These are phyloP conservation scores for Brotula barbata DNA, from an alignment of 2,797 vertebrate genomes.

Conservation along the genomic window DNA sequence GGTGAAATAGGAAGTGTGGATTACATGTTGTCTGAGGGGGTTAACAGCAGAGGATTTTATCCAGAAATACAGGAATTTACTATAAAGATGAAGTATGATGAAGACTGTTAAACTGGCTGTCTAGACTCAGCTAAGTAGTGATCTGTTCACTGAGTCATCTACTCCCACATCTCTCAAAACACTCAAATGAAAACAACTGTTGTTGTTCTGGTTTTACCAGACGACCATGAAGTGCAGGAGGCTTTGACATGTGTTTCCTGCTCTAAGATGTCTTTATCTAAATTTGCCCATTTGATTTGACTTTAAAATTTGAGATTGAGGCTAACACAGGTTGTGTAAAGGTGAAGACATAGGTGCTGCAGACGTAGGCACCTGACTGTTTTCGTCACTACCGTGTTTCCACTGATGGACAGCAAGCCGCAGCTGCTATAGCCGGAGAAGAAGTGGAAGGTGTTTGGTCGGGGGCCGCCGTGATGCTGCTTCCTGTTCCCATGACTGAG, in stretches of 20 bases:
- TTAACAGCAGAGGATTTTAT: slow-evolving; percentile 29
- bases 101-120: too few species aligned
- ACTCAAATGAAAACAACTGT: slow-evolving; percentile 8
- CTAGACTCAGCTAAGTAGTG: too few species aligned
- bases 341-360: slow-evolving; percentile 15
- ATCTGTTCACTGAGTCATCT: slow-evolving; percentile 3
- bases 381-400: slow-evolving; percentile 49
- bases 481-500: slow-evolving; percentile 85
- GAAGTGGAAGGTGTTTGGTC: slow-evolving; percentile 70
- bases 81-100: slow-evolving; percentile 20
- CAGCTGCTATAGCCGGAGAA: slow-evolving; percentile 10
- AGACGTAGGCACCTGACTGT: neutral
- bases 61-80: slow-evolving; percentile 41
- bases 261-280: too few species aligned
- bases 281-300: too few species aligned
- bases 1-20: slow-evolving; percentile 55
- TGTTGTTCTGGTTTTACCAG: slow-evolving; percentile 41
- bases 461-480: slow-evolving; percentile 82
- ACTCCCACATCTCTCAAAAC: slow-evolving; percentile 63
- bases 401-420: slow-evolving; percentile 34
- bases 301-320: too few species aligned
- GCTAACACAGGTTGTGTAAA: neutral
- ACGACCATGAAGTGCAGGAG: slow-evolving; percentile 27
- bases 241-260: slow-evolving; percentile 10
- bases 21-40: slow-evolving; percentile 1